Evolutionary conservation across 1,140 invertebrate species (phyloP).

Genomic region (Tribolium madens): DNA sequence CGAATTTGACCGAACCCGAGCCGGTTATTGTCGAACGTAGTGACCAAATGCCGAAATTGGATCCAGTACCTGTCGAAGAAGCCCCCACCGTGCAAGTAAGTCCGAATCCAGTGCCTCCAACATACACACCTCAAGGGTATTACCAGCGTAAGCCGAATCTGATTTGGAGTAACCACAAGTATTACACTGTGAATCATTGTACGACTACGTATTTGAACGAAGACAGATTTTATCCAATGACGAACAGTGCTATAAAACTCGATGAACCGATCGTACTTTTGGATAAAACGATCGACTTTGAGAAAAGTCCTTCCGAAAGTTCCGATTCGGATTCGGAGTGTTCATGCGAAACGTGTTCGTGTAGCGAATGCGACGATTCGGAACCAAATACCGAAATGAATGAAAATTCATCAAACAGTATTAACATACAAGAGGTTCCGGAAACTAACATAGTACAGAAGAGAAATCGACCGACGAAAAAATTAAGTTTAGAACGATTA

Average conservation of each 20-base stretch:
- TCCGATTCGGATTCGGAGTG: constrained; percentile 27
- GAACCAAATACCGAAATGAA: not conserved
- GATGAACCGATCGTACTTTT: not conserved
- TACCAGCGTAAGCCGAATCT: constrained; percentile 51
- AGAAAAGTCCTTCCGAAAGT: not conserved
- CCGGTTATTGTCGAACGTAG: not conserved
- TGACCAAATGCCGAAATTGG: constrained; percentile 49
- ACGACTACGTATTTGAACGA: constrained; percentile 46
- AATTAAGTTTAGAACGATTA: not conserved
- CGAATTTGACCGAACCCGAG: constrained; percentile 43
- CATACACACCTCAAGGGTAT: not conserved
- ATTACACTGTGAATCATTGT: constrained; percentile 57
- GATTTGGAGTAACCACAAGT: constrained; percentile 58
- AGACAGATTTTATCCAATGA: constrained; percentile 60
- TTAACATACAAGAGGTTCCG: not conserved
- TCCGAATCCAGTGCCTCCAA: constrained; percentile 12
- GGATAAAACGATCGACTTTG: not conserved
- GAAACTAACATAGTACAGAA: constrained; percentile 1
- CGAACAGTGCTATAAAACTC: constrained; percentile 52
- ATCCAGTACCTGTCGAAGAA: not conserved
- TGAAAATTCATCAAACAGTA: constrained; percentile 12
- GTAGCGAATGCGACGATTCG: constrained; percentile 27
- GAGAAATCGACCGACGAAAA: not conserved
- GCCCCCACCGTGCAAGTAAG: not conserved
- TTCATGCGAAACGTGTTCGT: constrained; percentile 19